Base-by-base conservation (phyloP, 2,888 invertebrate genomes). In the Heteromyza rotundicornis region DNA sequence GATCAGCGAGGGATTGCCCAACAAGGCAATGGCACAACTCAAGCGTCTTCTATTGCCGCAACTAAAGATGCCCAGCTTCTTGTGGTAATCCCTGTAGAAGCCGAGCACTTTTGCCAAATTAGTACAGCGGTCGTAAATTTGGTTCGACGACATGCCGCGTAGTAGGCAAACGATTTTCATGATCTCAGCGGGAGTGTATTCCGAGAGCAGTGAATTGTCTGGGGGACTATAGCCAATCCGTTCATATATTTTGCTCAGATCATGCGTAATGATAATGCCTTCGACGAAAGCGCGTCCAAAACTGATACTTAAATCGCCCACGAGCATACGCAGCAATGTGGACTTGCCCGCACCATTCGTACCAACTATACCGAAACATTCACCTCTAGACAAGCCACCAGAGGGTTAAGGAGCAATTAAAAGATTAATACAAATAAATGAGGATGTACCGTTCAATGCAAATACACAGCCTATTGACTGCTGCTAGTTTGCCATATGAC, bases 401-500 rank as follows among this genome's bases (percentile, higher is more conserved):
- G 27, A 27, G 5, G 5, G 27, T 27, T 40, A 40, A 40, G 14
- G 40, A n/a, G 14, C n/a, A n/a, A 40, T 40, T n/a, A 40, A n/a
- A n/a, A 40, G 14, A 40, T 14, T 40, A n/a, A 40, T 40, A 40
- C 10, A 27, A 27, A 27, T 27, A 27, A 27, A 27, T 27, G 27
- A 27, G 5, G 27, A 27, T 40, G 14, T 40, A 72, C 74, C 59
- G 68, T n/a, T 50, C 53, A 10, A 75, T 50, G 5, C 59, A 40
- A 0, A 76, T 22, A 58, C 69, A 68, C 16, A 76, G 23, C 7
- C 69, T 66, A 1, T 64, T 35, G 2, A 75, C 27, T 2, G 68
- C 44, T 0, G 24, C 1, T 0, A 10, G 32, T 0, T 52, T 55
- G 5, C 47, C 5, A 50, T 36, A 64, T 0, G 3, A 47, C 24